These are phyloP conservation scores for Leucophenga maculata DNA, from an alignment of 2,888 invertebrate species.

Conservation along the genomic window DNA sequence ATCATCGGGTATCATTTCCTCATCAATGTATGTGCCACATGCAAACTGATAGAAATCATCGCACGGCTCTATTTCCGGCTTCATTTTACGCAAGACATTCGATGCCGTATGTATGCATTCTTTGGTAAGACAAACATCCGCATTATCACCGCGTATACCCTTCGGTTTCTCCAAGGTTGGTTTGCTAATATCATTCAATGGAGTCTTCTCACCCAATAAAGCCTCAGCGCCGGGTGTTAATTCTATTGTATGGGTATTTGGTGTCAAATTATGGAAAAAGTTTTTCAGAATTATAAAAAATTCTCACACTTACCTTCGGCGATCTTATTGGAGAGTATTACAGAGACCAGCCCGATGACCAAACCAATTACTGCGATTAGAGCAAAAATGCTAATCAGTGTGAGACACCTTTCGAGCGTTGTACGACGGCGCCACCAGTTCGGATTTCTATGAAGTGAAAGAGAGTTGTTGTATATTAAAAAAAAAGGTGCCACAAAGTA, in stretches of 20 bases:
- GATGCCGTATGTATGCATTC: slow-evolving; percentile 87
- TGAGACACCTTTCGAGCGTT: slow-evolving; percentile 80
- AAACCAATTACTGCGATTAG: slow-evolving; percentile 77
- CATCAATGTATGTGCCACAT: slow-evolving; percentile 81
- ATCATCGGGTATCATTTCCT: slow-evolving; percentile 82
- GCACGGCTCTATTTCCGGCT: slow-evolving; percentile 79
- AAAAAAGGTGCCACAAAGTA: too few relatives aligned
- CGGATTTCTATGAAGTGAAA: slow-evolving; percentile 77
- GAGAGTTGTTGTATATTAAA: too few relatives aligned
- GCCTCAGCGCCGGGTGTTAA: slow-evolving; percentile 56
- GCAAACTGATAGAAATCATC: slow-evolving; percentile 85
- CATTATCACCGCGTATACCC: slow-evolving; percentile 54
- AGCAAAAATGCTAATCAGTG: slow-evolving; percentile 76
- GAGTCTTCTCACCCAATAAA: slow-evolving; percentile 52
- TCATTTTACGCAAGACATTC: slow-evolving; percentile 79
- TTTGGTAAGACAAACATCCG: slow-evolving; percentile 79
- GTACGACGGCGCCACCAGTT: slow-evolving; percentile 87
- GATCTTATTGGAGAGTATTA: slow-evolving; percentile 68
- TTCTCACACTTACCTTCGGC: slow-evolving; percentile 56
- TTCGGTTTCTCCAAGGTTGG: slow-evolving; percentile 45
- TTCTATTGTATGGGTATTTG: too few relatives aligned
- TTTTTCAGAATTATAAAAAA: neutral
- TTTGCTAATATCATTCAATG: slow-evolving; percentile 51
- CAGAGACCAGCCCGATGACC: slow-evolving; percentile 77
- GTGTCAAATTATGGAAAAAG: neutral